Conservation (phyloP, 2,113 vertebrate genomes). For the Myotis yumanensis region DNA sequence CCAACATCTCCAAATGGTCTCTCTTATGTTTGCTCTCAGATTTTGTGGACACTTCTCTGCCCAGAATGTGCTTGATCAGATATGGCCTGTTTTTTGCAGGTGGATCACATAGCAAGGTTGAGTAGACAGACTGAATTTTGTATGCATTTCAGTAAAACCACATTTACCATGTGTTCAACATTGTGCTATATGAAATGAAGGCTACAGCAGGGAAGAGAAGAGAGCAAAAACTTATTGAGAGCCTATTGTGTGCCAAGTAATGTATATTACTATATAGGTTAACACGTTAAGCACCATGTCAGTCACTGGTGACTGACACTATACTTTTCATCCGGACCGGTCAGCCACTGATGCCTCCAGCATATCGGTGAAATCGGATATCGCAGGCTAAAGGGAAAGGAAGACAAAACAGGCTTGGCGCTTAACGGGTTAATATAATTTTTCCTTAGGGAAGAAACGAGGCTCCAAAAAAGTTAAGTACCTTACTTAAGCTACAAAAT, state of each 20-base stretch:
- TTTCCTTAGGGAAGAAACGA: constrained; percentile 11
- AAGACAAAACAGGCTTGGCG: no score
- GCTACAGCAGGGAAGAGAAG: background rate
- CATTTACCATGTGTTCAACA: background rate
- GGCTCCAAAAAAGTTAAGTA: background rate
- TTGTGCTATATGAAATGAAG: background rate
- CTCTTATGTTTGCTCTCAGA: background rate
- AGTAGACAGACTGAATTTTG: background rate
- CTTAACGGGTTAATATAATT: background rate
- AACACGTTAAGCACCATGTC: no score
- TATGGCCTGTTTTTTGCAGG: background rate
- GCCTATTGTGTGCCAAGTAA: background rate
- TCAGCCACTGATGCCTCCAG: no score
- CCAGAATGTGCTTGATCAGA: constrained; percentile 3
- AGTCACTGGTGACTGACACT: no score
- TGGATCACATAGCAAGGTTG: background rate
- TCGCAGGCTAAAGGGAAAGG: no score
- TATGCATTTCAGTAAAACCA: constrained; percentile 6
- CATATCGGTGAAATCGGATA: no score
- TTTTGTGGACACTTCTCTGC: background rate
- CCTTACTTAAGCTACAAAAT: background rate
- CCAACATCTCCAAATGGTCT: background rate
- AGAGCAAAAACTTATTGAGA: background rate
- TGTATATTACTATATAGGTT: background rate
- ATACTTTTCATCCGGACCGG: no score